Percentiles rank a stretch among this genome's conserved stretches.
Evolutionary conservation across 2,888 invertebrate species (phyloP).

Genomic region (Geotrupes spiniger): DNA sequence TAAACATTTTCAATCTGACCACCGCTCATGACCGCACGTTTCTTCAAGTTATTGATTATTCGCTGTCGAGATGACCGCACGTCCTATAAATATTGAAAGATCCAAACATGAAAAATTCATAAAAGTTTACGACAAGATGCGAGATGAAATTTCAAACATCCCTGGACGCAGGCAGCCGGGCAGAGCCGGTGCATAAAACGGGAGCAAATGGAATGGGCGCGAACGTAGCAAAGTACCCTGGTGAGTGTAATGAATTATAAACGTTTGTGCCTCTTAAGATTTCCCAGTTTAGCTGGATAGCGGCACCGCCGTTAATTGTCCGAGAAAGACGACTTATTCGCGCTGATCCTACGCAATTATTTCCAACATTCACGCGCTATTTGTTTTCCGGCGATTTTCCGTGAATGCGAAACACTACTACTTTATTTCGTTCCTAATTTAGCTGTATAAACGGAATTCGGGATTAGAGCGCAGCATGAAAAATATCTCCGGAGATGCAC

Average conservation of each 20-base stretch:
- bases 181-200: background rate
- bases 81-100: slow-evolving; percentile 22
- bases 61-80: slow-evolving; percentile 6
- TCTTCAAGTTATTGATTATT: slow-evolving; percentile 1
- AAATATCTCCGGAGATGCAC: too few species aligned
- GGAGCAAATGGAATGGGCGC: background rate
- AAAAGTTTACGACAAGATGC: slow-evolving; percentile 25
- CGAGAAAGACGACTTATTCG: slow-evolving; percentile 15
- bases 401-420: too few species aligned
- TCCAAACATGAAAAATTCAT: slow-evolving; percentile 30
- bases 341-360: background rate
- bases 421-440: too few species aligned
- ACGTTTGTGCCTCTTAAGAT: slow-evolving; percentile 7
- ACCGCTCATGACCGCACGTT: too few species aligned
- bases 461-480: too few species aligned
- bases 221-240: slow-evolving; percentile 6
- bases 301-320: slow-evolving; percentile 11
- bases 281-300: slow-evolving; percentile 7
- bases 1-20: too few species aligned
- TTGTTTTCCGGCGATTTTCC: too few species aligned
- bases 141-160: slow-evolving; percentile 28
- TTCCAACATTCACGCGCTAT: background rate
- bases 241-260: slow-evolving; percentile 14
- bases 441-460: too few species aligned
- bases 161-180: too few species aligned